These are phyloP conservation scores for Engraulis encrasicolus DNA, from an alignment of 2,113 vertebrate species.

Conservation along the genomic window DNA sequence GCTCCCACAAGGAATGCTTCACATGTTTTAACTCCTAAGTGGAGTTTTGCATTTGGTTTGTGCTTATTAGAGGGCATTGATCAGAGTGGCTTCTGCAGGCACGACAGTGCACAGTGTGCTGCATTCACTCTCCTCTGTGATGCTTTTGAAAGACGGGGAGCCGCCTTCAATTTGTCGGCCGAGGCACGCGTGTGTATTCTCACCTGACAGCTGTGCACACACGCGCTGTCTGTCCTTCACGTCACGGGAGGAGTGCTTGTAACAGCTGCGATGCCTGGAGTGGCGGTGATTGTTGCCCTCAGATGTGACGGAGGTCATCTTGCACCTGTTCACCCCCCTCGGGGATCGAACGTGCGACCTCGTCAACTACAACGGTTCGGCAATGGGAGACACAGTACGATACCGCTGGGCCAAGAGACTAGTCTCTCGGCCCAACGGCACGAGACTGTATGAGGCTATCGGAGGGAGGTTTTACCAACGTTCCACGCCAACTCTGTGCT, in stretches of 20 bases:
- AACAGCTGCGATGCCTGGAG: not conserved
- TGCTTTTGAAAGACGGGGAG: not conserved
- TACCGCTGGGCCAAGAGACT: too few relatives aligned
- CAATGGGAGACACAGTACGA: too few relatives aligned
- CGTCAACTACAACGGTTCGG: too few relatives aligned
- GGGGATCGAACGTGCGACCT: too few relatives aligned
- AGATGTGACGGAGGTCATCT: too few relatives aligned
- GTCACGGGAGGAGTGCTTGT: not conserved
- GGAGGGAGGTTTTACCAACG: too few relatives aligned
- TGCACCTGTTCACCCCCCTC: too few relatives aligned
- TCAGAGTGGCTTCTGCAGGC: not conserved
- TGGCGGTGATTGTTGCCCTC: not conserved
- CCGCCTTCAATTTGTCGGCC: not conserved
- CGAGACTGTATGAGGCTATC: too few relatives aligned
- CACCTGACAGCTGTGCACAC: slow-evolving; percentile 14
- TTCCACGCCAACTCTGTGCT: too few relatives aligned
- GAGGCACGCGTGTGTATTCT: not conserved
- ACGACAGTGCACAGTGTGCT: not conserved
- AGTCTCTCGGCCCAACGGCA: too few relatives aligned
- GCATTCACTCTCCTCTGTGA: not conserved
- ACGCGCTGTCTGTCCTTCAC: not conserved
- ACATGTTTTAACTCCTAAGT: too few relatives aligned
- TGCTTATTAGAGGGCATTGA: not conserved
- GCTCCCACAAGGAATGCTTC: not conserved
- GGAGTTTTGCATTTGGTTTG: not conserved